phyloP scores from a whole-genome alignment of 2,888 invertebrate species.

The Amphiduros pacificus region DNA sequence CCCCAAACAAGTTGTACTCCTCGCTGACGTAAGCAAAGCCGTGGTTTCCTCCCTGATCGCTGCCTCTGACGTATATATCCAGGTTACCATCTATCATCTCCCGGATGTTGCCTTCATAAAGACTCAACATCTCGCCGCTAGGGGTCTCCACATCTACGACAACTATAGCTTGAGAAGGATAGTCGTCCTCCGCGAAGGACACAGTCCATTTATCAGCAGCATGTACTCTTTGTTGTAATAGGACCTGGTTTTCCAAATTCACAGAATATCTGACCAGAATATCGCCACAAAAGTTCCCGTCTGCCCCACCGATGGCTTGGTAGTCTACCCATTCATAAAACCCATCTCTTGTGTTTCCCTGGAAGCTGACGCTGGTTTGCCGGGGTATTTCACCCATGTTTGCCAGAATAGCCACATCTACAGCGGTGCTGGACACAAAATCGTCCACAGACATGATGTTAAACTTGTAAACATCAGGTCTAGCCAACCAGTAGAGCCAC shows the following conservation, averaged over 20 bases:
- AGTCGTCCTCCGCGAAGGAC: background rate
- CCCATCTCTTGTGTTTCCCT: background rate
- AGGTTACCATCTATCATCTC: background rate
- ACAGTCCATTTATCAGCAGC: background rate
- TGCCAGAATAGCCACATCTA: background rate
- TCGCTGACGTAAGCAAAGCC: conserved; percentile 3
- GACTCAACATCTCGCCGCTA: background rate
- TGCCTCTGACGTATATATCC: conserved; percentile 1
- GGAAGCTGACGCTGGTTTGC: background rate
- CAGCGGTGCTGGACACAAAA: background rate
- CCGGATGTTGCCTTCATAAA: background rate
- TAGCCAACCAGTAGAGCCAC: conserved; percentile 1
- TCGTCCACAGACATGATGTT: conserved; percentile 4
- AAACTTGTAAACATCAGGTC: background rate
- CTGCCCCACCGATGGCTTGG: conserved; percentile 1
- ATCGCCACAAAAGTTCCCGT: background rate
- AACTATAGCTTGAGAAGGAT: background rate
- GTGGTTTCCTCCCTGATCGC: background rate
- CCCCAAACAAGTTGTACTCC: background rate
- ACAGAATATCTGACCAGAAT: background rate
- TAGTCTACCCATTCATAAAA: background rate
- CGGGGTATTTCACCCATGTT: background rate
- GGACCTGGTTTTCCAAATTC: background rate
- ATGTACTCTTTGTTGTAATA: background rate
- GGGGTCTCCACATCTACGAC: background rate